A percentile compares a stretch with the other conserved stretches of the same genome.
Evolutionary conservation across 2,797 vertebrate species (phyloP).

Genomic region (Pantherophis vulpinus): DNA sequence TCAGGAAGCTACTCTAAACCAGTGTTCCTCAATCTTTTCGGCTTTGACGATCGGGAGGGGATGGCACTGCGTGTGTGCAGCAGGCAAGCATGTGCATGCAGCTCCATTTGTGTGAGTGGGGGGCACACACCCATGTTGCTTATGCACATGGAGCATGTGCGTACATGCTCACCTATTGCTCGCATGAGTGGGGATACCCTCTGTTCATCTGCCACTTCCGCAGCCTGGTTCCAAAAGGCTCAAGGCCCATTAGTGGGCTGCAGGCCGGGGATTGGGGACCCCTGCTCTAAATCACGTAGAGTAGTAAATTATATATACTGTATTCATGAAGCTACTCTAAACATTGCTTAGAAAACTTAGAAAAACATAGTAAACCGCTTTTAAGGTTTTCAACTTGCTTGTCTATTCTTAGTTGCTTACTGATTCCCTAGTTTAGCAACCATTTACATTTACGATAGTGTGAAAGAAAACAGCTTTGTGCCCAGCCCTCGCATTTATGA

Average conservation of each 20-base stretch:
- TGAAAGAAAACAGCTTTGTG: not conserved
- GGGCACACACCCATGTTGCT: not conserved
- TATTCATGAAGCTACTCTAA: not conserved
- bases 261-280: not conserved
- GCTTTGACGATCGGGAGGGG: not conserved
- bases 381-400: not conserved
- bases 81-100: not conserved
- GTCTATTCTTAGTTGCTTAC: not conserved
- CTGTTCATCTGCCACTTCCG: not conserved
- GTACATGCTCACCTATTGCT: not conserved
- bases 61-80: accelerated
- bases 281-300: not conserved
- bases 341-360: not conserved
- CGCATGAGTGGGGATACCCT: no score
- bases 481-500: not conserved
- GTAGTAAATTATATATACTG: not conserved
- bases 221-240: not conserved
- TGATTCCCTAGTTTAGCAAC: not conserved
- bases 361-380: not conserved
- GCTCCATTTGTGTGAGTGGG: not conserved
- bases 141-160: not conserved
- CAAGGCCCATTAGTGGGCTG: not conserved
- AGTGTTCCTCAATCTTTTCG: not conserved
- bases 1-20: not conserved
- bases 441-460: not conserved